Base-by-base conservation (phyloP, 2,113 vertebrate genomes). In the Epinephelus lanceolatus region DNA sequence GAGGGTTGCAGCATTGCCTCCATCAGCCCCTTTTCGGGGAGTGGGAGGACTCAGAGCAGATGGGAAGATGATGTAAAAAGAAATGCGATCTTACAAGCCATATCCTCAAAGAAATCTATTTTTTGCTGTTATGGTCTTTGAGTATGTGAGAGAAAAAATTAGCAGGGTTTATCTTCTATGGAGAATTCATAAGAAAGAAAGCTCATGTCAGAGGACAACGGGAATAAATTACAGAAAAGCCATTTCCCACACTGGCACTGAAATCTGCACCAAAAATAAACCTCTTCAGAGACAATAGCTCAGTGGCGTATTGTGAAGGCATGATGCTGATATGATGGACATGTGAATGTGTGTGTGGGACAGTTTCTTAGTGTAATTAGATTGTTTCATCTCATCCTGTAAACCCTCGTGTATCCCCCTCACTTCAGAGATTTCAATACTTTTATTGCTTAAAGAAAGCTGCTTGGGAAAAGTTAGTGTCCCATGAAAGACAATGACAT, bases 401-500 rank as follows among this genome's bases (percentile, higher is more conserved):
- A 76, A 71, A 71, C 67, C 21, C 18, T 21, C 11, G 17, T 10
- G 13, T 5, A 23, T 62, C 40, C 55, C 30, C 23, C 15, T 12
- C 21, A 56, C 66, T 69, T 55, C 6, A 61, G 69, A 69, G 47
- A 55, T 80, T 83, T 53, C 33, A 73, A 49, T 49, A 37, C 33
- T 57, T 86, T 59, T 63, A 71, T 37, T 74, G 59, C 69, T 79
- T 18, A 76, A 65, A 86, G 68, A 87, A 88, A 84, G 60, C 49
- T 77, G 45, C 65, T 67, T 79, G 67, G 52, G 71, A 83, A 83
- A 88, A 87, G 78, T 62, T 80, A 85, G 67, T 79, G 80, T 89
- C 76, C 80, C 82, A 37, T 87, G 84, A 93, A 90, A 86, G 81
- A 76, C 76, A 80, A 37, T 75, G 80, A 63, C 76, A 62, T 84